Conservation (phyloP, 2,888 invertebrate genomes). For the Tetragnatha montana region DNA sequence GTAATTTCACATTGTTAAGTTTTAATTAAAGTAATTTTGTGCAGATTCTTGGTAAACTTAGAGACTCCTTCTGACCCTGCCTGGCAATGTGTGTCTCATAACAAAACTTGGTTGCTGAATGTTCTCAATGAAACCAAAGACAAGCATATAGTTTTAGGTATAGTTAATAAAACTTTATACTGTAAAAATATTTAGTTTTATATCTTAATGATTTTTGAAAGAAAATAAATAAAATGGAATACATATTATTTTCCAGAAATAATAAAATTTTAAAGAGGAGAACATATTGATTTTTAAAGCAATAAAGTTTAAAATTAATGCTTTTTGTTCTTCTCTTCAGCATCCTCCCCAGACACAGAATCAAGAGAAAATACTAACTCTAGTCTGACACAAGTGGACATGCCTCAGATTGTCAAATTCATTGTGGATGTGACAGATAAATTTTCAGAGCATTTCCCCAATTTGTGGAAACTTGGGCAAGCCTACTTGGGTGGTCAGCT, state of each 20-base stretch:
- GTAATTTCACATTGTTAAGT: neutral
- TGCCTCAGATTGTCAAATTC: slow-evolving; percentile 84
- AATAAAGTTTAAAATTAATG: slow-evolving; percentile 1
- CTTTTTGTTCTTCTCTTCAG: neutral
- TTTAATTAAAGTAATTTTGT: slow-evolving; percentile 3
- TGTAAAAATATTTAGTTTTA: no score
- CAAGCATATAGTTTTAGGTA: slow-evolving; percentile 74
- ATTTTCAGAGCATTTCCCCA: slow-evolving; percentile 86
- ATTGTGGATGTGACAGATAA: slow-evolving; percentile 87
- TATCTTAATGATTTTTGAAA: no score
- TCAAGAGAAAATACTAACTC: slow-evolving; percentile 21
- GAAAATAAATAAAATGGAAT: neutral
- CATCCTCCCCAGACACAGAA: slow-evolving; percentile 21
- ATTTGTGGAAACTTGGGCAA: slow-evolving; percentile 96
- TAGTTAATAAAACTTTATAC: neutral
- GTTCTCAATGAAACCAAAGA: slow-evolving; percentile 82
- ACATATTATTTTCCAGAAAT: neutral
- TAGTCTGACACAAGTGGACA: slow-evolving; percentile 72
- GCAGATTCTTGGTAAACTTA: slow-evolving; percentile 82
- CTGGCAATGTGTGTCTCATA: slow-evolving; percentile 93
- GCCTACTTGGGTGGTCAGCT: slow-evolving; percentile 94
- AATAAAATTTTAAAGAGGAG: neutral
- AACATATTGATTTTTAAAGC: neutral
- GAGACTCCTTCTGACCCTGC: slow-evolving; percentile 92
- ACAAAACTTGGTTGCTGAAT: slow-evolving; percentile 86